phyloP scores from a whole-genome alignment of 2,113 vertebrate genomes.

The Cynocephalus volans region DNA sequence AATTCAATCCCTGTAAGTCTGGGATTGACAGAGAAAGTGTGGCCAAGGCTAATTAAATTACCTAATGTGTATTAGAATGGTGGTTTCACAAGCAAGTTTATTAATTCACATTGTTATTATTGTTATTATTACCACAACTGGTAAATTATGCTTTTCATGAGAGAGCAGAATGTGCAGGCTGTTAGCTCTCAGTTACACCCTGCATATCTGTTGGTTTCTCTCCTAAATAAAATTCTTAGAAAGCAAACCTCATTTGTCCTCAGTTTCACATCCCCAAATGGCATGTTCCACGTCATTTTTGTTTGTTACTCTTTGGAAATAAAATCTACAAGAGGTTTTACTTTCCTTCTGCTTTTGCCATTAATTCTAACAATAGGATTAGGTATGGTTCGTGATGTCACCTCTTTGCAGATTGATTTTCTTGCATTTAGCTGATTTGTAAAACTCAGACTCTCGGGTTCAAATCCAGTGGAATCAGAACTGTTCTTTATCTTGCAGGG shows the following conservation, averaged over 20 bases:
- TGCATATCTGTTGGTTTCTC: background rate
- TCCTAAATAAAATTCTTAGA: conserved; percentile 59
- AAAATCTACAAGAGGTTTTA: conserved; percentile 1
- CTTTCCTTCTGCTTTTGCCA: conserved; percentile 50
- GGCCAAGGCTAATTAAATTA: conserved; percentile 91
- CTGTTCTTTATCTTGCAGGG: background rate
- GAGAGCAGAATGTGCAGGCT: conserved; percentile 85
- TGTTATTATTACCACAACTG: conserved; percentile 85
- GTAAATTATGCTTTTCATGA: conserved; percentile 76
- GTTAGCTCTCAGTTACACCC: background rate
- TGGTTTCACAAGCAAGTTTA: conserved; percentile 86
- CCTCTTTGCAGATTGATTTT: background rate
- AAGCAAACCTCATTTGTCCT: conserved; percentile 60
- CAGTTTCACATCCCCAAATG: background rate
- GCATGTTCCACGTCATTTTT: conserved; percentile 32
- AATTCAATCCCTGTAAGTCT: conserved; percentile 89
- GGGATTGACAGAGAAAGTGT: conserved; percentile 91
- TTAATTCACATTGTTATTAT: conserved; percentile 85
- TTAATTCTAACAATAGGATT: background rate
- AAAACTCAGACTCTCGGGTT: conserved; percentile 19
- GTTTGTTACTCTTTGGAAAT: conserved; percentile 61
- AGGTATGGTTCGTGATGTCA: background rate
- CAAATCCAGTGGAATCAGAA: conserved; percentile 8
- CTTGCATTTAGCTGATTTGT: background rate
- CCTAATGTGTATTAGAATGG: conserved; percentile 89